Base-by-base conservation (phyloP, 2,888 invertebrate genomes). In the Vanessa cardui region DNA sequence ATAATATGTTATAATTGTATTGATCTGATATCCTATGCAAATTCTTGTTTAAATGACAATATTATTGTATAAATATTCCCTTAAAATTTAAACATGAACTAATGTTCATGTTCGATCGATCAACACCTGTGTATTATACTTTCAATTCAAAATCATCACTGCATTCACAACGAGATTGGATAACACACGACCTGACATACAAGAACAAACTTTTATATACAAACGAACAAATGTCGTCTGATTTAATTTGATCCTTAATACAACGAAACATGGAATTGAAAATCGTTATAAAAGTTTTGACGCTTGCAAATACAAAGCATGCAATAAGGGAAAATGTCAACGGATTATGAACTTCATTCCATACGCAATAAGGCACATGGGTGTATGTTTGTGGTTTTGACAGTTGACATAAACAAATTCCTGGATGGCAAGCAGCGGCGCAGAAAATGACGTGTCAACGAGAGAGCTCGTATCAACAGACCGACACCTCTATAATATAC, bases 371-470 rank as follows among this genome's bases (percentile, higher is more conserved):
- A 18, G 54, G 39, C 18, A 15, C 39, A 20, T 15, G 56, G 4
- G 20, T 39, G 21, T 45, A 26, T 33, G 47, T 58, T 56, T 15
- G 26, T 70, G 70, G 62, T 54, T 64, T 54, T 68, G 70, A 60
- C 56, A 52, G 52, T 77, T 82, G 85, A 82, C 86, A 83, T 87
- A 86, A 80, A 82, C 86, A 85, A 85, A 87, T 86, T 78, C 74
- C 72, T 77, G 73, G 67, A 58, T 75, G 76, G 77, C 75, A 83
- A 78, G 85, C 88, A 81, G 75, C 78, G 82, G 83, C 64, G 87
- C 83, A 87, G 89, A 91, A 90, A 92, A 92, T 91, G 84, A 90
- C 86, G 74, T 90, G 90, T 91, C 91, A 90, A 77, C 80, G 74
- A 21, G 68, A 67, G 79, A 71, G 80, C 74, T 76, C 79, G 56